Evolutionary conservation across 2,113 vertebrate genomes (phyloP), one percentile per base, ranked within the genome.

Genomic region (Conger conger): DNA sequence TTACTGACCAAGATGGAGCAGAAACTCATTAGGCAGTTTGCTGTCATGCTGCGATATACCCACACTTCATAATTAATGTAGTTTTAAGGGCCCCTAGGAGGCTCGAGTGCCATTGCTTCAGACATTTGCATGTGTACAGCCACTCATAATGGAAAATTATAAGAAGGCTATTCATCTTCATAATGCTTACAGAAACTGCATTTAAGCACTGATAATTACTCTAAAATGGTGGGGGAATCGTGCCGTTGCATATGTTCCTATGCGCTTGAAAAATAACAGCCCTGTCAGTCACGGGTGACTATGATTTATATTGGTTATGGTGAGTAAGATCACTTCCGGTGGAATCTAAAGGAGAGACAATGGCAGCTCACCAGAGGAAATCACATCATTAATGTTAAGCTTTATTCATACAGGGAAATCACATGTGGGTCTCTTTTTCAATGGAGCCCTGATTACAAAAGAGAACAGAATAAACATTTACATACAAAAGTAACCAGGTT

Each of bases 11-110:
- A 27, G 11, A 33, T 13, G 68, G 68, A 33, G 33, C 0, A 33
- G 68, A 73, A 73, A 73, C 23, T 73, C 27, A 73, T 73, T 73
- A 73, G 68, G 68, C 68, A 73, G 27, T 30, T 33, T 2, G 27
- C 27, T 73, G 68, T 13, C 68, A 73, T 73, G 68, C 68, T 73
- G 68, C 33, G 68, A 73, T 73, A 73, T 73, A 73, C n/a, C n/a
- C 63, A 73, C 23, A 73, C 68, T 33, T 73, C 7, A n/a, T 73
- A 30, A 73, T 73, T 73, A 73, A 30, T 73, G 68, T 33, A 30
- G 5, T 11, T 73, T 73, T 73, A 30, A 73, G 68, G 27, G 33
- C 27, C n/a, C 68, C 30, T 2, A 73, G 68, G 68, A 33, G n/a
- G n/a, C 5, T 8, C 9, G 68, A 33, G n/a, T 7, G 13, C 27